Percentiles rank a stretch among this genome's conserved stretches.
Conservation (phyloP, 1,140 invertebrate species). For the Ridgeia piscesae region DNA sequence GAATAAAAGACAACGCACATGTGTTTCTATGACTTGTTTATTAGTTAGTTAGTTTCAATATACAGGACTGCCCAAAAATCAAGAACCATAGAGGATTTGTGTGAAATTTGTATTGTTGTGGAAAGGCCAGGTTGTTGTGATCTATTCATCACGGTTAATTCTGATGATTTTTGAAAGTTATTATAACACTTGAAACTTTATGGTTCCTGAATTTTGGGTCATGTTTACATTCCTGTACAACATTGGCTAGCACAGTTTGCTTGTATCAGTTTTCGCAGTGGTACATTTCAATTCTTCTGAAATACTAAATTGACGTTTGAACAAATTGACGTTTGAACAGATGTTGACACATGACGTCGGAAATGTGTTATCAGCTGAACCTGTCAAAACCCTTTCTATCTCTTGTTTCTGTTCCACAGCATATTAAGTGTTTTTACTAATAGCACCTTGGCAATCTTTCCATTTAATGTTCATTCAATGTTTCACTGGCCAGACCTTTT, state of each 20-base stretch:
- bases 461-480: neutral
- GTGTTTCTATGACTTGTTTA: neutral
- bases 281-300: neutral
- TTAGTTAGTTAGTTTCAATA: neutral
- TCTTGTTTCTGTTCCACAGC: neutral
- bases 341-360: neutral
- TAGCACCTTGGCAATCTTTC: neutral
- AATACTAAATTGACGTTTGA: neutral
- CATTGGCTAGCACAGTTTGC: neutral
- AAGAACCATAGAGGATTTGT: neutral
- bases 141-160: neutral
- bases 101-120: neutral
- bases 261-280: neutral
- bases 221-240: neutral
- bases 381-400: neutral
- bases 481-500: neutral
- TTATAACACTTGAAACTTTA: slow-evolving; percentile 32
- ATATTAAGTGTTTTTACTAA: neutral
- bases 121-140: neutral
- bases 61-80: neutral
- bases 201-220: neutral
- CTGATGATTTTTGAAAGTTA: neutral
- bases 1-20: neutral
- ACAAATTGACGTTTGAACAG: no score
- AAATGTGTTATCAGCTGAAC: neutral